Evolutionary conservation across 2,113 vertebrate genomes (phyloP).

Genomic region (Rhynchopsitta pachyrhyncha): DNA sequence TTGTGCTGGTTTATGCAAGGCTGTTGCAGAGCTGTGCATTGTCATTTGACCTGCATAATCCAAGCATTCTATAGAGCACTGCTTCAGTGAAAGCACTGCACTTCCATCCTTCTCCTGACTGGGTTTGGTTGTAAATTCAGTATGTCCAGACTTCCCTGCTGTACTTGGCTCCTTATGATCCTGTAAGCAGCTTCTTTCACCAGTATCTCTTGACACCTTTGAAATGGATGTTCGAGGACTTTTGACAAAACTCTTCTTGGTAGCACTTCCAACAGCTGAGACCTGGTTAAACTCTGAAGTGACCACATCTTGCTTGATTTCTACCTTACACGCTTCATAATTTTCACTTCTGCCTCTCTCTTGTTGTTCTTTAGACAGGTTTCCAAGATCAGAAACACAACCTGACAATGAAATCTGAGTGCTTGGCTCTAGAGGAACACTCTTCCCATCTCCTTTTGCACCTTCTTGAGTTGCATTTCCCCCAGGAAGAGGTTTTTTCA

Average conservation of each 20-base stretch:
- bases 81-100: not conserved
- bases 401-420: not conserved
- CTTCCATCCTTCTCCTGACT: not conserved
- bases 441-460: conserved; percentile 9
- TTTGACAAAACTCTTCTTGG: not conserved
- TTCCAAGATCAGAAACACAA: not conserved
- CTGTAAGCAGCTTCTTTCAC: not conserved
- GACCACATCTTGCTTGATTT: not conserved
- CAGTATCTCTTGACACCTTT: rapidly evolving
- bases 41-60: rapidly evolving
- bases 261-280: not conserved
- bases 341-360: not conserved
- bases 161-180: not conserved
- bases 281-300: not conserved
- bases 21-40: rapidly evolving
- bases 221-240: not conserved
- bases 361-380: not conserved
- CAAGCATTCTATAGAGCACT: not conserved
- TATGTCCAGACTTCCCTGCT: not conserved
- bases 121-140: not conserved
- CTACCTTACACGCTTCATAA: rapidly evolving
- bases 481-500: not conserved
- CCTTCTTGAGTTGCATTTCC: not conserved
- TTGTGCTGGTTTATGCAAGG: not conserved
- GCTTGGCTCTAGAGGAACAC: not conserved